Evolutionary conservation across 2,888 invertebrate species (phyloP).

Genomic region (Amorpha juglandis): DNA sequence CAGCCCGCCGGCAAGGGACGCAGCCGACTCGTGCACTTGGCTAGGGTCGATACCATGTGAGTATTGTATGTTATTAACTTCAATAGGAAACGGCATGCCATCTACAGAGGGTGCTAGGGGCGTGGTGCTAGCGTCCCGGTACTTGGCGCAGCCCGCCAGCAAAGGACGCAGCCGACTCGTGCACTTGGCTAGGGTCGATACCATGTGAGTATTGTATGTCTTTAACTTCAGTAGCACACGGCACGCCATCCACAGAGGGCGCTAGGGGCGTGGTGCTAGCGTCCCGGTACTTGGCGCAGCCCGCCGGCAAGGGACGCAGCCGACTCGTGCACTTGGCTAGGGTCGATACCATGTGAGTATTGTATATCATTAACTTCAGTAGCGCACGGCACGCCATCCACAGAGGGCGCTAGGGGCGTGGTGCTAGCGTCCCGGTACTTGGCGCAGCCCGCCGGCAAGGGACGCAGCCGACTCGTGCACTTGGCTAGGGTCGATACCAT

Average conservation of each 20-base stretch:
- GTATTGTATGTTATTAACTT: conserved; percentile 82
- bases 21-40: conserved; percentile 94
- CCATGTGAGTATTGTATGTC: conserved; percentile 87
- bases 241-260: conserved; percentile 88
- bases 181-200: conserved; percentile 95
- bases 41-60: conserved; percentile 96
- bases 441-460: conserved; percentile 96
- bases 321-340: conserved; percentile 94
- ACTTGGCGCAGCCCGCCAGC: conserved; percentile 97
- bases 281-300: conserved; percentile 96
- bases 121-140: conserved; percentile 94
- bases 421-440: conserved; percentile 96
- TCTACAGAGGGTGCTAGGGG: conserved; percentile 89
- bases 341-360: conserved; percentile 94
- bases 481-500: conserved; percentile 95
- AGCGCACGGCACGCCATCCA: conserved; percentile 89
- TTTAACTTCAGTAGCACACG: conserved; percentile 91
- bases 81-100: conserved; percentile 91
- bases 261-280: conserved; percentile 94
- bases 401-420: conserved; percentile 91
- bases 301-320: conserved; percentile 95
- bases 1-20: conserved; percentile 96
- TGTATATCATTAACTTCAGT: conserved; percentile 86
- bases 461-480: conserved; percentile 94
- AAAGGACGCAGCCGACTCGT: conserved; percentile 94